These are phyloP conservation scores for Drosophila jambulina DNA, from an alignment of 1,140 invertebrate genomes.

Conservation along the genomic window DNA sequence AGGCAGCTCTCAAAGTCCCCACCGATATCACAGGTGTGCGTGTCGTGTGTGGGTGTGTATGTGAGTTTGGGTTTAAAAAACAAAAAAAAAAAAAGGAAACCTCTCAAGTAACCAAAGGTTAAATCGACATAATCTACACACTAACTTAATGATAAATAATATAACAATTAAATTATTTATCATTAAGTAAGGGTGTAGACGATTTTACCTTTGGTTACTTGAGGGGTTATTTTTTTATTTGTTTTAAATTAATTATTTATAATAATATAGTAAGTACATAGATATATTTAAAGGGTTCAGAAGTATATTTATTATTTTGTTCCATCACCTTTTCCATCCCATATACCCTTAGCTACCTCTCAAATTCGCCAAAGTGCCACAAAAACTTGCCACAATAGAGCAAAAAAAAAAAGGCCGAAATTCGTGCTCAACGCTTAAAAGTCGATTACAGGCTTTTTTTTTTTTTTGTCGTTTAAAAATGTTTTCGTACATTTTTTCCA, in stretches of 20 bases:
- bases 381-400: slow-evolving; percentile 4
- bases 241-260: too few species aligned
- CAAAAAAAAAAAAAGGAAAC: background rate
- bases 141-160: background rate
- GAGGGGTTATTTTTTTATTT: too few species aligned
- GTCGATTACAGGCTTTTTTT: slow-evolving; percentile 24
- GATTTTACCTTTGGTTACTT: too few species aligned
- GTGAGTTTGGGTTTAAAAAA: background rate
- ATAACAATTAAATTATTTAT: background rate
- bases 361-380: background rate
- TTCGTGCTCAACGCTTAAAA: slow-evolving; percentile 47
- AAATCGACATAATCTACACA: background rate
- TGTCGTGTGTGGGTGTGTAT: slow-evolving; percentile 2
- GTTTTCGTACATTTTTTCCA: slow-evolving; percentile 24
- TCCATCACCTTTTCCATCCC: background rate
- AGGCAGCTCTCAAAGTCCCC: background rate
- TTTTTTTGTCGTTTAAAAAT: slow-evolving; percentile 12
- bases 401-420: background rate
- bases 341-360: slow-evolving; percentile 2
- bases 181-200: too few species aligned
- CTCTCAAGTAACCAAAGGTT: slow-evolving; percentile 20
- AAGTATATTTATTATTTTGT: background rate
- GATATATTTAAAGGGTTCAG: background rate
- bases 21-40: slow-evolving; percentile 25
- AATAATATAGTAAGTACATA: too few species aligned